These are phyloP conservation scores for Erethizon dorsatum DNA, from an alignment of 2,797 vertebrate genomes.

Conservation along the genomic window DNA sequence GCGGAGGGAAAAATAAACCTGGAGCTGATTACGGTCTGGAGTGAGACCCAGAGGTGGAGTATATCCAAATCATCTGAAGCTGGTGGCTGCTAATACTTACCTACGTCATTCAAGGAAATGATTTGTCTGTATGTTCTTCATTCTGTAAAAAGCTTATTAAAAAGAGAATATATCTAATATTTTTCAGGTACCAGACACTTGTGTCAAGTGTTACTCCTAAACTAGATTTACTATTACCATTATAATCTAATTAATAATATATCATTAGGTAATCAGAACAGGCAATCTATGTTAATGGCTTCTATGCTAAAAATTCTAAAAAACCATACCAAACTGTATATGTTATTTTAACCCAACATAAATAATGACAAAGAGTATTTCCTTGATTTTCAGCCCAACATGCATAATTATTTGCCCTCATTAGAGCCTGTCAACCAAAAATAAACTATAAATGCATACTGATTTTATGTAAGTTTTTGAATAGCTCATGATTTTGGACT, in stretches of 20 bases:
- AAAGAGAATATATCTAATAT: not conserved
- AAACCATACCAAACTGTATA: not conserved
- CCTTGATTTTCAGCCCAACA: not conserved
- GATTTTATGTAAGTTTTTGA: not conserved
- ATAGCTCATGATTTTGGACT: not conserved
- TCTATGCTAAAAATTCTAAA: not conserved
- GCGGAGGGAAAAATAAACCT: not conserved
- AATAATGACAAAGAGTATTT: conserved; percentile 20
- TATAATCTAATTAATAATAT: not conserved
- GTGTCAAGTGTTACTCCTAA: not conserved
- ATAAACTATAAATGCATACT: not conserved
- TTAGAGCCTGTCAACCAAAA: not conserved
- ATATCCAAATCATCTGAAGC: not conserved
- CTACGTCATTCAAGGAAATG: not conserved
- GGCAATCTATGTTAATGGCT: not conserved
- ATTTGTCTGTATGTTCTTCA: not conserved
- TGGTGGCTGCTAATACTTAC: not conserved
- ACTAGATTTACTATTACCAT: not conserved
- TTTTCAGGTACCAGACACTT: not conserved
- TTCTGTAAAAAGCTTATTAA: not conserved
- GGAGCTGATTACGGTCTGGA: not conserved
- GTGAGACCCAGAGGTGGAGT: not conserved
- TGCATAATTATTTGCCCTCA: not conserved
- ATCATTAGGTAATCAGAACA: not conserved
- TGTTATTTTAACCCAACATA: not conserved